phyloP scores from a whole-genome alignment of 1,140 invertebrate genomes.

The Wasmannia auropunctata region DNA sequence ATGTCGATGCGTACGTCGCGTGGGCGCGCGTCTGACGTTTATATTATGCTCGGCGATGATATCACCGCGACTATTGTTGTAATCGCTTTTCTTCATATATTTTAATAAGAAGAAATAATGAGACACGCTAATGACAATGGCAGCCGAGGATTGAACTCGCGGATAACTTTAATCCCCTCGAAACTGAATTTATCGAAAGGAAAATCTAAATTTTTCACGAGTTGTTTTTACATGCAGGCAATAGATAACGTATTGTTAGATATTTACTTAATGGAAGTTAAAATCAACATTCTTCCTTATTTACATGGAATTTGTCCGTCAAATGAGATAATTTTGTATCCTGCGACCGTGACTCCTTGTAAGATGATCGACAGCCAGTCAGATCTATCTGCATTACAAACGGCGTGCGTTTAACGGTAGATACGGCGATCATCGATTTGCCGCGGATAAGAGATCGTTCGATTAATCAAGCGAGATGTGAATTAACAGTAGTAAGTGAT shows the following conservation, averaged over 20 bases:
- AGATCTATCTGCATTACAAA: background rate
- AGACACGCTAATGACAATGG: slow-evolving; percentile 25
- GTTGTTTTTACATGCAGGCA: too few species aligned
- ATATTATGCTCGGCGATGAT: slow-evolving; percentile 34
- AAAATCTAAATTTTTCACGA: background rate
- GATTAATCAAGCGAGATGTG: slow-evolving; percentile 39
- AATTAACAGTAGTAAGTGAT: slow-evolving; percentile 29
- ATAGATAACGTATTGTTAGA: background rate
- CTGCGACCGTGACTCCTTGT: background rate
- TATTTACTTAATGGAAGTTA: background rate
- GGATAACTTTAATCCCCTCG: background rate
- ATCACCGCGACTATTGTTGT: slow-evolving; percentile 18
- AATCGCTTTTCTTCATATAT: slow-evolving; percentile 41
- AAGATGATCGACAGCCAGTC: slow-evolving; percentile 16
- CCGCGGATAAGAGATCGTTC: slow-evolving; percentile 29
- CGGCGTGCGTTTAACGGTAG: background rate
- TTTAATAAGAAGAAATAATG: slow-evolving; percentile 29
- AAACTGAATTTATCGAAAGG: background rate
- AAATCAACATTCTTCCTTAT: background rate
- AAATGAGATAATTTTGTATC: background rate
- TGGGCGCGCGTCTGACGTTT: slow-evolving; percentile 37
- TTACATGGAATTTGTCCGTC: background rate
- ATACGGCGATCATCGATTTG: slow-evolving; percentile 31
- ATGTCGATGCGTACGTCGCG: slow-evolving; percentile 16
- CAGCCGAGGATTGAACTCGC: background rate